Evolutionary conservation across 2,797 vertebrate species (phyloP), one percentile per base, ranked within the genome.

Genomic region (Enteromius mattozi): DNA sequence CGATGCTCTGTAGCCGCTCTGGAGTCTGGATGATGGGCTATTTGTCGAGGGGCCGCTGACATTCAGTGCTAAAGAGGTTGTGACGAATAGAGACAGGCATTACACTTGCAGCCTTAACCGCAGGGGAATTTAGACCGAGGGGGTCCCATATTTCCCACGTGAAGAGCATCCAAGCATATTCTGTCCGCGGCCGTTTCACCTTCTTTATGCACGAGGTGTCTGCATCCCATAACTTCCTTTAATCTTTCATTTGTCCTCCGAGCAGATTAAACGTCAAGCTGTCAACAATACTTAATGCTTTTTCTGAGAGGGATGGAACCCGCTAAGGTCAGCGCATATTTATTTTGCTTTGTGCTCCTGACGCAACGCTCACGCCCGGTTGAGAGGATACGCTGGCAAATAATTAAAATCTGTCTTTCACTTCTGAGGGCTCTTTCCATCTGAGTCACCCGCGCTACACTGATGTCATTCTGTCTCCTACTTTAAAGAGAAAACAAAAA

Each of bases 221-320:
- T 75, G 40, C 51, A 59, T 27, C 47, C 82, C 65, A 81, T 81
- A 75, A 68, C 37, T 82, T 84, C 21, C 84, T 49, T 80, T 89
- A 88, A 87, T 86, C 85, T 72, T 71, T 65, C 83, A 86, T 87
- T 88, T 80, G 75, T 83, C 56, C 56, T 61, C 63, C 4, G 72
- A 61, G 84, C 84, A 86, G 84, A 88, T 88, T 82, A 86, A 89
- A 88, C 51, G 87, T 88, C 88, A 87, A 75, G 42, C 84, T 75
- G 86, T 87, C 88, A 76, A 56, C 75, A 27, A 70, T 80, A 59
- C 65, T 86, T 86, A 88, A 81, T 40, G 78, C 75, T 78, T 83
- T 24, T 35, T 84, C 59, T 78, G 76, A 76, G 72, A 77, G 42
- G 9, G 77, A 59, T 71, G 78, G 47, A 49, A 24, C 27, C 65